Base-by-base conservation (phyloP, 2,888 invertebrate genomes). In the Trichogramma evanescens region DNA sequence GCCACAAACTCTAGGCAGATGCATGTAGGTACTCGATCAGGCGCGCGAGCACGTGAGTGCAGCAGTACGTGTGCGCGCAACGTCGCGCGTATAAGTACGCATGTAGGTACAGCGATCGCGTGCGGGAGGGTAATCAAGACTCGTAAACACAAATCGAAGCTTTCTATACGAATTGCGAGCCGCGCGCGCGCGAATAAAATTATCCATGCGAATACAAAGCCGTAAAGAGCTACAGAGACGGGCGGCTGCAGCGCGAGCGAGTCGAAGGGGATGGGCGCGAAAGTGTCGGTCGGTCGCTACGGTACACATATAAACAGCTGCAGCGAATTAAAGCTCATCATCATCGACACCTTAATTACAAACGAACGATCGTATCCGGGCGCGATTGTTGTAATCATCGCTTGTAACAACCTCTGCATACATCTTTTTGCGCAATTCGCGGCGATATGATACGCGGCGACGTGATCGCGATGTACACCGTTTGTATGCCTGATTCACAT, bases 331-430 rank as follows among this genome's bases (percentile, higher is more conserved):
- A 63, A 61, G 58, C 61, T 56, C 63, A 63, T 26, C 26, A 26
- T 61, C 61, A 61, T 64, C 61, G 61, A 61, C 56, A 59, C 63
- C 63, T 59, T 61, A 61, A 64, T 61, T 61, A 64, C 63, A 61
- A 54, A 58, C 54, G 52, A 64, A 64, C 61, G 56, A 59, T 64
- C 55, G 58, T 48, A 42, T 10, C 42, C 50, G 41, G 26, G 58
- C 44, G 48, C 48, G 48, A 6, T 13, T 46, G 26, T 26, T 26
- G 38, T 50, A 62, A 56, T 62, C 56, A 56, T 62, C 53, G 54
- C 26, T 40, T 26, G 6, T 42, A 42, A n/a, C 46, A 54, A 53
- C 62, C 45, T 49, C 40, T 50, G 51, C 45, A 48, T 48, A 55
- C 26, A 26, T 26, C 26, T 26, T 61, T 61, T 58, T 40, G 50